Conservation (phyloP, 2,888 invertebrate genomes). For the Dione vanillae region DNA sequence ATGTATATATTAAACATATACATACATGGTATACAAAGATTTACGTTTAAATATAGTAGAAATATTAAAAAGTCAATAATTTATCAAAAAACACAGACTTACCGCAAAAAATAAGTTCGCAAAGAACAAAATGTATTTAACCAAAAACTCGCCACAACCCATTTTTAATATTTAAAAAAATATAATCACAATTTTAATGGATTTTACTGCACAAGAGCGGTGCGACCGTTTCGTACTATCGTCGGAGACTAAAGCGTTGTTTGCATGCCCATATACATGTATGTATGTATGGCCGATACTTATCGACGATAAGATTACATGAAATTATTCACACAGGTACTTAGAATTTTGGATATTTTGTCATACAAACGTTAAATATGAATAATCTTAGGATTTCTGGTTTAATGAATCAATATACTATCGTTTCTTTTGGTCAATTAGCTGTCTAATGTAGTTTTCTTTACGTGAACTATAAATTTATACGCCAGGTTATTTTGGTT, state of each 20-base stretch:
- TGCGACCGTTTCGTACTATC: slow-evolving; percentile 35
- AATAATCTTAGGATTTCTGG: background rate
- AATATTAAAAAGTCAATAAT: background rate
- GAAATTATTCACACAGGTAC: slow-evolving; percentile 8
- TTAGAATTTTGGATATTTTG: background rate
- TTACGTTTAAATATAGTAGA: background rate
- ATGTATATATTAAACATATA: background rate
- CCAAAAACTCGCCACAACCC: slow-evolving; percentile 88
- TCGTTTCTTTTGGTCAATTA: no score
- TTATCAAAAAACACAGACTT: slow-evolving; percentile 73
- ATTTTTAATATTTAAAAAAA: slow-evolving; percentile 63
- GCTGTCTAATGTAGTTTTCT: no score
- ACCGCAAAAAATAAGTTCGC: slow-evolving; percentile 90
- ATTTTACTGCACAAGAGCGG: slow-evolving; percentile 6
- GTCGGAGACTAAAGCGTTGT: slow-evolving; percentile 44
- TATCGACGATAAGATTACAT: slow-evolving; percentile 14
- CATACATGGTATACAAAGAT: background rate
- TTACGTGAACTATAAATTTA: no score
- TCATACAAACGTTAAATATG: background rate
- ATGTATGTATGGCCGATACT: background rate
- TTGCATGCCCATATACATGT: background rate
- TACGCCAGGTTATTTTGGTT: no score
- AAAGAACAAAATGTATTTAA: slow-evolving; percentile 91
- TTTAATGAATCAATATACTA: background rate
- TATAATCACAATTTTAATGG: slow-evolving; percentile 17